Evolutionary conservation across 2,113 vertebrate genomes (phyloP).

Genomic region (Bolborhynchus lineola): DNA sequence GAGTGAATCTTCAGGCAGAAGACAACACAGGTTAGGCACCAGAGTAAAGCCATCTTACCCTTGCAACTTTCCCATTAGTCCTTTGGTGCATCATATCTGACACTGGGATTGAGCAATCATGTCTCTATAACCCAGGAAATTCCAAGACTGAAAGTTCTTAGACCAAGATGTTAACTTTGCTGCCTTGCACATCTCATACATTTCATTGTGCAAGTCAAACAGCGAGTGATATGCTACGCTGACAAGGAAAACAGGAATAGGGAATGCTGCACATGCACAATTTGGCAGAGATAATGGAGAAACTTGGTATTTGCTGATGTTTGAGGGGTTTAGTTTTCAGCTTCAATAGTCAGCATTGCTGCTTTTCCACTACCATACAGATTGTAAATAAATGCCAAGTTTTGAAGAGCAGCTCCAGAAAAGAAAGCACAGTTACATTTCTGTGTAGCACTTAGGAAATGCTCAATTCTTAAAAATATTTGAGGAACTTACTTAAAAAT

Average conservation of each 20-base stretch:
- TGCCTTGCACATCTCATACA: background rate
- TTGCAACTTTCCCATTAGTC: background rate
- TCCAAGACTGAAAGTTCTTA: background rate
- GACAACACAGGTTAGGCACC: rapidly evolving
- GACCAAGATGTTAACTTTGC: background rate
- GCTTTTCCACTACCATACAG: background rate
- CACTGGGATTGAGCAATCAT: background rate
- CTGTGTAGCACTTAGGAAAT: background rate
- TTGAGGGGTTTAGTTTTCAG: background rate
- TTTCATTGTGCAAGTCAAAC: background rate
- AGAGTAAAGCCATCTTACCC: background rate
- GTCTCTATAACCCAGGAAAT: background rate
- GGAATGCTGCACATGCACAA: background rate
- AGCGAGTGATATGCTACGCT: rapidly evolving
- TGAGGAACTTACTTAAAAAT: background rate
- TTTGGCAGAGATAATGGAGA: background rate
- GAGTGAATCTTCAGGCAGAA: background rate
- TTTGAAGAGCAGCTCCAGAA: background rate
- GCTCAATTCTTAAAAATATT: background rate
- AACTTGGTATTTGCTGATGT: background rate
- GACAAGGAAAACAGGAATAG: background rate
- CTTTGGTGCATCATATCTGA: background rate
- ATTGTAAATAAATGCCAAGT: background rate
- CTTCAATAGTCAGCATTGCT: background rate
- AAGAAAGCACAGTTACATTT: background rate